These are phyloP conservation scores for Telmatochromis sp. DNA, from an alignment of 2,113 vertebrate species.

Conservation along the genomic window DNA sequence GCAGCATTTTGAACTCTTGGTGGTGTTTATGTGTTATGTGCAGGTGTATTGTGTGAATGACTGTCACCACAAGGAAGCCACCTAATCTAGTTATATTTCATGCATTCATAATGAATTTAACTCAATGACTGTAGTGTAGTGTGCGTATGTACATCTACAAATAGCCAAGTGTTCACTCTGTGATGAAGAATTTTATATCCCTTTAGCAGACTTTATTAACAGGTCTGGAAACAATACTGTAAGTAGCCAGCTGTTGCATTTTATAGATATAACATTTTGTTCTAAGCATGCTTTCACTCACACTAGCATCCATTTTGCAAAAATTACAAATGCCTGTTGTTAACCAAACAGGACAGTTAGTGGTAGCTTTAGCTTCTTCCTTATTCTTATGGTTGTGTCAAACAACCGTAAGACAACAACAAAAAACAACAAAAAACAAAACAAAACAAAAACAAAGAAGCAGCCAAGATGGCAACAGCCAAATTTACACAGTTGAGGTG, in stretches of 20 bases:
- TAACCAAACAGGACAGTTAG: not conserved
- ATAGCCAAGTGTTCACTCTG: not conserved
- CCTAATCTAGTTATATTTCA: not conserved
- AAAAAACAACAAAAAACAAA: not conserved
- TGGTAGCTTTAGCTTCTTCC: not conserved
- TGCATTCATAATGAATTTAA: not conserved
- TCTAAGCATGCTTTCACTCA: not conserved
- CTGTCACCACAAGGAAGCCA: not conserved
- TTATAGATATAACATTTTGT: not conserved
- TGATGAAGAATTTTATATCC: not conserved
- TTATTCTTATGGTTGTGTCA: not conserved
- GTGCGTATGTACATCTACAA: not conserved
- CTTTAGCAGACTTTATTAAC: not conserved
- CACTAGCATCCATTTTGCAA: not conserved
- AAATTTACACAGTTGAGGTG: not conserved
- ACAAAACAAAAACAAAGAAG: not conserved
- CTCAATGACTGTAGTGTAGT: not conserved
- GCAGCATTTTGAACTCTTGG: not conserved
- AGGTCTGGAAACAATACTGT: not conserved
- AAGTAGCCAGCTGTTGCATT: not conserved
- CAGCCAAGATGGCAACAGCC: not conserved
- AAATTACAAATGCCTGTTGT: not conserved
- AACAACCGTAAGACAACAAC: too few relatives aligned
- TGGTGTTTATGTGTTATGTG: not conserved
- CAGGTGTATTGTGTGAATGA: not conserved